These are phyloP conservation scores for Brachionus calyciflorus DNA, from an alignment of 1,140 invertebrate genomes.

Conservation along the genomic window DNA sequence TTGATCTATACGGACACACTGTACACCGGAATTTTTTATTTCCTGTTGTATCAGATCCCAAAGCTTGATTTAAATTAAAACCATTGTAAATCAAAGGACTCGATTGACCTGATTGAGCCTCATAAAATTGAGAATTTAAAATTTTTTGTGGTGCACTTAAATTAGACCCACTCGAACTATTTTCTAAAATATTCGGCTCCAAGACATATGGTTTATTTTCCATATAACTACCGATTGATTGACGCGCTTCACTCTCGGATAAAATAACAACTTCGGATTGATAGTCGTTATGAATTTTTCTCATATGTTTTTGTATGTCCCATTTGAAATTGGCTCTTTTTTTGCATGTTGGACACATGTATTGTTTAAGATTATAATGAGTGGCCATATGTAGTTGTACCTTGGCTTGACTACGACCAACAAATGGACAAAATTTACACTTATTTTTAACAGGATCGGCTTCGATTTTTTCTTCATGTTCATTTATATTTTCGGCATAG, in stretches of 20 bases:
- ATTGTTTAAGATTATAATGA: constrained; percentile 56
- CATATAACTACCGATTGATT: constrained; percentile 55
- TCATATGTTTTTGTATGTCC: constrained; percentile 60
- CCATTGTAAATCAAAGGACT: constrained; percentile 8
- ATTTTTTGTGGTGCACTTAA: constrained; percentile 8
- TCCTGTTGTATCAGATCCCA: background rate
- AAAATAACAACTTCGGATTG: constrained; percentile 54
- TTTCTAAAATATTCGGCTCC: constrained; percentile 62
- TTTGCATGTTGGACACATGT: constrained; percentile 57
- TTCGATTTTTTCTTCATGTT: background rate
- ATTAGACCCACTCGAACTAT: constrained; percentile 75
- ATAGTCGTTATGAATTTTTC: constrained; percentile 53
- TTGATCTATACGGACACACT: constrained; percentile 54
- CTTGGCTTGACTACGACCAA: constrained; percentile 53
- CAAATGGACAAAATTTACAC: constrained; percentile 56
- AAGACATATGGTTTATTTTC: constrained; percentile 44
- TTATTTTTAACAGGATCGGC: constrained; percentile 9
- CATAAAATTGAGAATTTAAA: background rate
- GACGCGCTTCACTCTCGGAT: constrained; percentile 55
- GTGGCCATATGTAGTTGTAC: constrained; percentile 56
- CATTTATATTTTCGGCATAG: background rate
- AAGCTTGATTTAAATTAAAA: background rate
- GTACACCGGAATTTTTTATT: constrained; percentile 56
- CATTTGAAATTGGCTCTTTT: constrained; percentile 58
- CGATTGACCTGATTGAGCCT: background rate